Evolutionary conservation across 2,888 invertebrate genomes (phyloP), one percentile per base, ranked within the genome.

Genomic region (Spisula solida): DNA sequence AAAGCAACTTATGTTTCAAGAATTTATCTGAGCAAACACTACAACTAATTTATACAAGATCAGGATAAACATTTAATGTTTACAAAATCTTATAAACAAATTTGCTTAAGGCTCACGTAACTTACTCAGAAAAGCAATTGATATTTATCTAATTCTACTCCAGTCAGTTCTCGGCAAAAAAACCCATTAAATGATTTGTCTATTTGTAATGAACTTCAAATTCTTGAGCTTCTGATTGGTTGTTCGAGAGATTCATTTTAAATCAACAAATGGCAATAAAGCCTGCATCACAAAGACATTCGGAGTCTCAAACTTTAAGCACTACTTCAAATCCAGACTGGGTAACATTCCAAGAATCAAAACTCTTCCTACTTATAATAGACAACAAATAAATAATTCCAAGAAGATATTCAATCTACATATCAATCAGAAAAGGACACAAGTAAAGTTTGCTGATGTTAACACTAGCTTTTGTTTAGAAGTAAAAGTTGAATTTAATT

Each of bases 1-100:
- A 66, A 66, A 66, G 10, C n/a, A 66, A 25, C 25, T 66, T 66
- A 66, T n/a, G n/a, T 66, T 66, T 51, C 51, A 51, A 51, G 51
- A 16, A 51, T 8, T 51, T 16, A 51, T 51, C 51, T 16, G 6
- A 8, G 1, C 51, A 51, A 66, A 25, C 60, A 66, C 5, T 10
- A 66, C n/a, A 66, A 66, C 25, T 12, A 66, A 66, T 25, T 66
- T 66, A n/a, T 66, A n/a, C 25, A 66, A 66, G 10, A 66, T 25
- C 25, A 66, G 25, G 25, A 66, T 25, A 25, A 66, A 66, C n/a
- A n/a, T 25, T 25, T 1, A 56, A 25, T 66, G 25, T 66, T 66
- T 66, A 66, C 60, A 66, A 66, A 66, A 66, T 66, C 25, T 25
- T 66, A n/a, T 25, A 66, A 25, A 66, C 56, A 66, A 66, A n/a